Base-by-base conservation (phyloP, 92 coral and sea anemone species). In the Bergia puertoricense region DNA sequence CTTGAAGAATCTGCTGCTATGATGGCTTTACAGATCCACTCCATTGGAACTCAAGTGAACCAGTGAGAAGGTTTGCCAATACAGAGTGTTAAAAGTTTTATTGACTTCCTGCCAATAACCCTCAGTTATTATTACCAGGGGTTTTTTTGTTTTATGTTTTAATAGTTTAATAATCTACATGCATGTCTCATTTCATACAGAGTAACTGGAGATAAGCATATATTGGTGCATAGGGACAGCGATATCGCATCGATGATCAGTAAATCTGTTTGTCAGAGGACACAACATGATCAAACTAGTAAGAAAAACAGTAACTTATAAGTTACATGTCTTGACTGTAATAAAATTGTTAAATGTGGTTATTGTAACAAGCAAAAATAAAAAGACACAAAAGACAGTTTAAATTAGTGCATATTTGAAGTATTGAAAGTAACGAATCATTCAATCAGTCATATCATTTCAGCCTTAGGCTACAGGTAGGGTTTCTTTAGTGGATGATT, bases 21-120 rank as follows among this genome's bases (percentile, higher is more conserved):
- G 96, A 96, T 92, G 98, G 94, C 50, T 96, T 86, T 76, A 80
- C 95, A 40, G 96, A 96, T 79, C 97, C 97, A 72, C 91, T 96
- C 57, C 90, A 91, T 11, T 96, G 98, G 98, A 76, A 92, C 79
- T 20, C 65, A 66, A 83, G 77, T 23, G 73, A 30, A 83, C 42
- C 18, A 8, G 5, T 2, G 15, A 16, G 8, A 83, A 83, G 86
- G 86, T 83, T 2, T 18, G 46, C 6, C 10, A 23, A 57, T 18
- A 14, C 67, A 14, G 22, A 57, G 67, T 62, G 69, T 62, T 62
- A n/a, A 62, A 62, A 16, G 23, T 62, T 62, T 62, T 62, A 16
- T 16, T 0, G 23, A 62, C 23, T 62, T 62, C 23, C 68, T 18
- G 69, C 30, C 5, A 62, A 62, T 62, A 16, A 62, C 4, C 14